These are phyloP conservation scores for Platycercus adscitus DNA, from an alignment of 2,113 vertebrate genomes.

Conservation along the genomic window DNA sequence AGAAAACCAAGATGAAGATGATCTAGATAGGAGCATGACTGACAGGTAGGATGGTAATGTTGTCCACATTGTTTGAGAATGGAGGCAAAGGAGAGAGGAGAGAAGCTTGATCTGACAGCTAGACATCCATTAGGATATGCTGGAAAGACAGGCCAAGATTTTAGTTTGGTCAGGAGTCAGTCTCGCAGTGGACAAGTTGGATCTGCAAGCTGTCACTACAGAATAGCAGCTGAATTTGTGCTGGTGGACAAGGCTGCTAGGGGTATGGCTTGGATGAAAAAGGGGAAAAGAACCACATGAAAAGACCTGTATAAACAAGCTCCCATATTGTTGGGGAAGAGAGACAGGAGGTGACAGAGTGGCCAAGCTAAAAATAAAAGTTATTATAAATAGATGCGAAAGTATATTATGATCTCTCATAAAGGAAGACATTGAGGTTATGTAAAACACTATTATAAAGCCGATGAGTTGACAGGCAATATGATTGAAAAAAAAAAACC, in stretches of 20 bases:
- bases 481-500: not conserved
- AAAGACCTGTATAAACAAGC: not conserved
- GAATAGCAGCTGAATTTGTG: not conserved
- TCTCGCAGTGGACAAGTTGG: not conserved
- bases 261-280: not conserved
- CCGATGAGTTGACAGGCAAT: not conserved
- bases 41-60: not conserved
- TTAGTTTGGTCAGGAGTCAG: not conserved
- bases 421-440: not conserved
- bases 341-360: not conserved
- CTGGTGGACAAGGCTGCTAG: not conserved
- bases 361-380: not conserved
- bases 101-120: not conserved
- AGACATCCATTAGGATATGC: not conserved
- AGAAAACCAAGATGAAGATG: not conserved
- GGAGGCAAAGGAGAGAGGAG: not conserved
- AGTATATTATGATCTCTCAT: not conserved
- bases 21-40: not conserved
- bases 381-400: not conserved
- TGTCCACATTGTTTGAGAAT: not conserved
- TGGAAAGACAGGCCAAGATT: slow-evolving; percentile 3
- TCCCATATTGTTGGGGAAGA: not conserved
- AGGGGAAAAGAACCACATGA: not conserved
- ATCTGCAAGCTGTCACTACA: slow-evolving; percentile 5
- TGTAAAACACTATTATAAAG: not conserved